These are phyloP conservation scores for Xylophagus ater DNA, from an alignment of 2,888 invertebrate genomes.

Conservation along the genomic window DNA sequence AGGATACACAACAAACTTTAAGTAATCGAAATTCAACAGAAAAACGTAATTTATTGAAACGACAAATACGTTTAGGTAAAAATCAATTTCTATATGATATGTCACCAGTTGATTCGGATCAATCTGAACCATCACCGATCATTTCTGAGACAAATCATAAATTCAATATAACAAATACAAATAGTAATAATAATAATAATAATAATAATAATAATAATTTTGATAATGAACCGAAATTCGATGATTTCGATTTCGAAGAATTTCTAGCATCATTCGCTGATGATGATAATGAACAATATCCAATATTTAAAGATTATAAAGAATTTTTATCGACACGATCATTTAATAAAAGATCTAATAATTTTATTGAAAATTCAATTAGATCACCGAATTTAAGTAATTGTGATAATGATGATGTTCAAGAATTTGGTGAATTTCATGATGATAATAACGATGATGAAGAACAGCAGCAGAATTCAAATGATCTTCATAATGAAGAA, in stretches of 20 bases:
- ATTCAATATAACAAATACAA: not conserved
- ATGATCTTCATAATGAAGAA: conserved; percentile 1
- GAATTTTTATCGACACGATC: conserved; percentile 28
- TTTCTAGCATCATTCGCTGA: conserved; percentile 58
- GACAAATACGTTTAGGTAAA: conserved; percentile 36
- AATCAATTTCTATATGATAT: conserved; percentile 39
- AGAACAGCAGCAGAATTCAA: conserved; percentile 3
- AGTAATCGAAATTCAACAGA: conserved; percentile 20
- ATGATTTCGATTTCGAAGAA: conserved; percentile 53
- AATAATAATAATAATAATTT: conserved; percentile 22
- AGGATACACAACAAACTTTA: conserved; percentile 17
- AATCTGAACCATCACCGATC: conserved; percentile 34
- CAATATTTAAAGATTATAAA: conserved; percentile 40
- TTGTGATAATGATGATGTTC: conserved; percentile 4
- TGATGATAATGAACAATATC: conserved; percentile 41
- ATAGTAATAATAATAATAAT: conserved; percentile 6
- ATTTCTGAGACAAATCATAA: conserved; percentile 4
- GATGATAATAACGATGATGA: conserved; percentile 7
- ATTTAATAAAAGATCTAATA: conserved; percentile 13
- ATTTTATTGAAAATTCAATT: conserved; percentile 9
- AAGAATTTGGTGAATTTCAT: no score
- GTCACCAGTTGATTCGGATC: conserved; percentile 29
- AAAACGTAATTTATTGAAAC: conserved; percentile 30
- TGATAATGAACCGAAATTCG: conserved; percentile 43
- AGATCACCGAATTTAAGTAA: conserved; percentile 3